These are phyloP conservation scores for Talpa occidentalis DNA, from an alignment of 2,113 vertebrate species.

Conservation along the genomic window DNA sequence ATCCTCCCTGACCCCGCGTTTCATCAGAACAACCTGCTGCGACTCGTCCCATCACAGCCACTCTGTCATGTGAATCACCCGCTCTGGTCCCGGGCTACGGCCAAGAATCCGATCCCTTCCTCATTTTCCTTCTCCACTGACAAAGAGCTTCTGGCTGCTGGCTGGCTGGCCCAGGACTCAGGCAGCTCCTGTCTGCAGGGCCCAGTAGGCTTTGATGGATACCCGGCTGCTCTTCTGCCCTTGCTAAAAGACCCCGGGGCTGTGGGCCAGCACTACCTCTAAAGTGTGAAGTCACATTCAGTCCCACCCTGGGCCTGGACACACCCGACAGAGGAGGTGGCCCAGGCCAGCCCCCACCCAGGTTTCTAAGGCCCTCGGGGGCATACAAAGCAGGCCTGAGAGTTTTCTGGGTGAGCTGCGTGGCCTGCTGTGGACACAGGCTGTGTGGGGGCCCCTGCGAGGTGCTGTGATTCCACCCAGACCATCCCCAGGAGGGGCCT, in stretches of 20 bases:
- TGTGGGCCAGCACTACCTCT: background rate
- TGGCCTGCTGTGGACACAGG: background rate
- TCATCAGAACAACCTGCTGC: too few relatives aligned
- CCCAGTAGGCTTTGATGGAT: conserved; percentile 45
- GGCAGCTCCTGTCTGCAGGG: background rate
- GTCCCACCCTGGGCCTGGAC: background rate
- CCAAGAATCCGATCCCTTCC: background rate
- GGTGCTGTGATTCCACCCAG: too few relatives aligned
- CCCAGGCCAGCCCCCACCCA: background rate
- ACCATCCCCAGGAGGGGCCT: background rate
- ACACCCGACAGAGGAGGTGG: background rate
- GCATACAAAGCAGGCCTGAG: too few relatives aligned
- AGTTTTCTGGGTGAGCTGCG: too few relatives aligned
- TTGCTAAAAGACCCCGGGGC: background rate
- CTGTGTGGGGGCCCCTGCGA: too few relatives aligned
- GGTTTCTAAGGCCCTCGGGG: background rate
- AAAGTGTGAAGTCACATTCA: background rate
- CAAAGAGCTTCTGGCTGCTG: background rate
- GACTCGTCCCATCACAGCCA: background rate
- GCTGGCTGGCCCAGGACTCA: background rate
- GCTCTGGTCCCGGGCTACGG: too few relatives aligned
- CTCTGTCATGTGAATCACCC: background rate
- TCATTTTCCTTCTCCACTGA: background rate
- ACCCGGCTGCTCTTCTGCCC: conserved; percentile 16
- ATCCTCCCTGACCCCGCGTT: background rate